phyloP scores from a whole-genome alignment of 1,140 invertebrate species.

The Zaprionus capensis region DNA sequence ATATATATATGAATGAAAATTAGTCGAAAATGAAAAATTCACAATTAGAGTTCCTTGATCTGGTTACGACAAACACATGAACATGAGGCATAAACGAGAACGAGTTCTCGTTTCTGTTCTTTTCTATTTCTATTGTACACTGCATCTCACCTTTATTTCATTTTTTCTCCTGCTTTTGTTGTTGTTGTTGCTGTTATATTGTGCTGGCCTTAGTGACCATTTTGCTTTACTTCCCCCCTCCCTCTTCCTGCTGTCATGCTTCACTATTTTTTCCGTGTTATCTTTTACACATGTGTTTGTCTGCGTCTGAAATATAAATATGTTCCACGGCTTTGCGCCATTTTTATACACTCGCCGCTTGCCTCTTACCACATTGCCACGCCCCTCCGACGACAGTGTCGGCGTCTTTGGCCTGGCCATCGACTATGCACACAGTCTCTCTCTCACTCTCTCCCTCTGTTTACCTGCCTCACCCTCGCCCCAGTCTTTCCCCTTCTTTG shows the following conservation, averaged over 20 bases:
- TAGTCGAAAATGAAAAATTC: too few species aligned
- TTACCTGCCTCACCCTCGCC: not conserved
- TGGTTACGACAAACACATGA: too few species aligned
- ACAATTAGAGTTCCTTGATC: too few species aligned
- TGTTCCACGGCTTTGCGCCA: slow-evolving; percentile 71
- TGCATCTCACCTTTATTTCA: slow-evolving; percentile 39
- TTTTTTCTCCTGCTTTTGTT: slow-evolving; percentile 15
- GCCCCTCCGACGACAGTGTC: not conserved
- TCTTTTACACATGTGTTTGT: slow-evolving; percentile 28
- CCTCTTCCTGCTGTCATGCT: not conserved
- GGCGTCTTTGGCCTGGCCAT: slow-evolving; percentile 30
- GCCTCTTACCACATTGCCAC: slow-evolving; percentile 20
- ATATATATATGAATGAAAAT: too few species aligned
- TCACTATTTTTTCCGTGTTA: not conserved
- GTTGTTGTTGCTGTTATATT: slow-evolving; percentile 15
- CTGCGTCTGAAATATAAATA: slow-evolving; percentile 71
- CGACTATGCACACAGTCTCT: slow-evolving; percentile 8
- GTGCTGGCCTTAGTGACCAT: not conserved
- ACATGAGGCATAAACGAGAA: too few species aligned
- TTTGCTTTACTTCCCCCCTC: not conserved
- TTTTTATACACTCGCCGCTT: slow-evolving; percentile 69
- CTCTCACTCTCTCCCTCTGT: slow-evolving; percentile 16
- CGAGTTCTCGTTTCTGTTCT: not conserved
- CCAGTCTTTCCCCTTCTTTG: slow-evolving; percentile 5
- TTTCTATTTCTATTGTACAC: not conserved